Evolutionary conservation across 1,140 invertebrate genomes (phyloP).

Genomic region (Homalodisca vitripennis): DNA sequence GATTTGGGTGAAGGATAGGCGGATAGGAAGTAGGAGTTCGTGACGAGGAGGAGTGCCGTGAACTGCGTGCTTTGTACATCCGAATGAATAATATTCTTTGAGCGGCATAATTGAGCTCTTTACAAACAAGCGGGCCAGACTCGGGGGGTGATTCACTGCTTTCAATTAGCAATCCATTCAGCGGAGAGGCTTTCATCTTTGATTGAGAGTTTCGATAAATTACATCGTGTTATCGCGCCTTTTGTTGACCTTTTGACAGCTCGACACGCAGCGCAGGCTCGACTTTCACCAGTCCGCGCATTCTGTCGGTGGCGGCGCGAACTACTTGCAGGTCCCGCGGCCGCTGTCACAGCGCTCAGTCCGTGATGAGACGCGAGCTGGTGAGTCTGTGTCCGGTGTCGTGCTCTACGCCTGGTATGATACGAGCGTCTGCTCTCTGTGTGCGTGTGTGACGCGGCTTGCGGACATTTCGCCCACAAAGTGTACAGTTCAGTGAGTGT

Average conservation of each 20-base stretch:
- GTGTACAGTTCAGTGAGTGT: conserved; percentile 16
- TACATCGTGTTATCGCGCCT: conserved; percentile 15
- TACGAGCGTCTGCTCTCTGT: not conserved
- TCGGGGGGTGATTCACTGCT: not conserved
- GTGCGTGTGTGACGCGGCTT: not conserved
- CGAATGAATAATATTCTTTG: not conserved
- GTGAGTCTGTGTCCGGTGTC: conserved; percentile 1
- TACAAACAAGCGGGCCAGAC: not conserved
- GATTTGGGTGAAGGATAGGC: not conserved
- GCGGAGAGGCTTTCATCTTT: conserved; percentile 22
- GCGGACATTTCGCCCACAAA: no score
- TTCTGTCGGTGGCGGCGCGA: conserved; percentile 20
- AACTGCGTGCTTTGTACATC: not conserved
- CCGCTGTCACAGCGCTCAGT: no score
- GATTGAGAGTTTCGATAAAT: conserved; percentile 26
- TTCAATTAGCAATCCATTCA: conserved; percentile 23
- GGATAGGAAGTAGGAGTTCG: not conserved
- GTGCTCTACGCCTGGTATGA: not conserved
- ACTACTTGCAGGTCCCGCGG: not conserved
- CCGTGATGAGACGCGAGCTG: not conserved
- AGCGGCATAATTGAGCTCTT: not conserved
- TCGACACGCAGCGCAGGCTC: not conserved
- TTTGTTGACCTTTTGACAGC: conserved; percentile 22
- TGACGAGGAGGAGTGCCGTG: not conserved
- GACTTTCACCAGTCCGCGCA: conserved; percentile 21